phyloP scores from a whole-genome alignment of 2,888 invertebrate genomes.

The Lasioglossum villosulum region DNA sequence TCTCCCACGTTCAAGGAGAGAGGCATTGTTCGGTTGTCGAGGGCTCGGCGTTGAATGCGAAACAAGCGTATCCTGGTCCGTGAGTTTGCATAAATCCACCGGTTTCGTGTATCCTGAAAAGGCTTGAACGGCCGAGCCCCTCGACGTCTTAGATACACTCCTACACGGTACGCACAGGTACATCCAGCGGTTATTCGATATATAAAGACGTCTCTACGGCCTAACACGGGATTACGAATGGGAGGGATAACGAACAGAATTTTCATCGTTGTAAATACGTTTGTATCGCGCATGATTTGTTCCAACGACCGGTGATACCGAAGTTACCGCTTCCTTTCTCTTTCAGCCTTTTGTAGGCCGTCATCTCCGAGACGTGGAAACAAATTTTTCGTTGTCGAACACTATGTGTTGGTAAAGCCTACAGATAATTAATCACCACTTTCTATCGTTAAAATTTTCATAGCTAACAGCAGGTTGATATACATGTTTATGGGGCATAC shows the following conservation, averaged over 20 bases:
- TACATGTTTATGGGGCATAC: too few relatives aligned
- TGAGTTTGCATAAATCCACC: constrained; percentile 55
- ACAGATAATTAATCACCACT: too few relatives aligned
- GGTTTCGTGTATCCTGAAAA: constrained; percentile 40
- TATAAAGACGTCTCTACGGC: constrained; percentile 38
- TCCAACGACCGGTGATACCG: constrained; percentile 37
- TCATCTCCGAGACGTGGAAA: not conserved
- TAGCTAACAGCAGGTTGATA: too few relatives aligned
- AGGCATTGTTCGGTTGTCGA: constrained; percentile 48
- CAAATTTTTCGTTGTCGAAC: not conserved
- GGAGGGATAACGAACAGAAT: constrained; percentile 44
- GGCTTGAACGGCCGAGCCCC: constrained; percentile 3
- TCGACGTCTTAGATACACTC: not conserved
- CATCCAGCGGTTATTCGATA: constrained; percentile 29
- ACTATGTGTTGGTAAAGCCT: too few relatives aligned
- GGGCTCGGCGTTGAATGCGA: constrained; percentile 24
- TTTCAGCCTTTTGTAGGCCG: not conserved
- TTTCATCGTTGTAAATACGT: constrained; percentile 33
- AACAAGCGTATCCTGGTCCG: constrained; percentile 47
- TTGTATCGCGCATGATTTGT: constrained; percentile 43
- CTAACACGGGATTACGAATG: constrained; percentile 30
- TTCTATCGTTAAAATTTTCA: too few relatives aligned
- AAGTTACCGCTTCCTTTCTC: not conserved
- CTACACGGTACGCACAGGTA: not conserved
- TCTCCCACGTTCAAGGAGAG: constrained; percentile 59